Evolutionary conservation across 2,888 invertebrate genomes (phyloP).

Genomic region (Kryphioiulus occultus): DNA sequence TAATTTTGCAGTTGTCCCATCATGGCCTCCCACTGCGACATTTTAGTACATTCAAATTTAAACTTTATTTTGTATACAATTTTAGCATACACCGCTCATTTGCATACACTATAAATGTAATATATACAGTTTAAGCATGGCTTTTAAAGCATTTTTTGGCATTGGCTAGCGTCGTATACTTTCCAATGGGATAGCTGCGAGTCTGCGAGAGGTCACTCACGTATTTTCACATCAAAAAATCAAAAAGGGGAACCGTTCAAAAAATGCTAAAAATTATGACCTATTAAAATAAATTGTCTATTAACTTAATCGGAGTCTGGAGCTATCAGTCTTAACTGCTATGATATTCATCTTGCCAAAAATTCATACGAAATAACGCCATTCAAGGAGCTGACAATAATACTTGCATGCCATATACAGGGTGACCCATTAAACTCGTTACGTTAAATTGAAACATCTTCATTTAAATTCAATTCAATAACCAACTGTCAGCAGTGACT

Average conservation of each 20-base stretch:
- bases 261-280: not conserved
- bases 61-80: slow-evolving; percentile 20
- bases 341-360: not conserved
- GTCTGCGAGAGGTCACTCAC: not conserved
- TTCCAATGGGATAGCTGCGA: not conserved
- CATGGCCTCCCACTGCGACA: not conserved
- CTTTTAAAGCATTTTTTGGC: not conserved
- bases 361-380: not conserved
- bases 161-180: not conserved
- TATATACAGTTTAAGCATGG: not conserved
- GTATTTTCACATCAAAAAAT: not conserved
- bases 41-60: not conserved
- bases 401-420: not conserved
- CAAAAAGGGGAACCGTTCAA: not conserved
- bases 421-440: not conserved
- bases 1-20: not conserved
- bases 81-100: not conserved
- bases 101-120: not conserved
- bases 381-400: not conserved
- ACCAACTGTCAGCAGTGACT: no score
- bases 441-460: no score
- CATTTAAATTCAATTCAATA: no score
- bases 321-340: not conserved
- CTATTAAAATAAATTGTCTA: not conserved
- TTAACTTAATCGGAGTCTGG: not conserved